Evolutionary conservation across 2,888 invertebrate species (phyloP), one percentile per base, ranked within the genome.

Genomic region (Xanthorhoe spadicearia): DNA sequence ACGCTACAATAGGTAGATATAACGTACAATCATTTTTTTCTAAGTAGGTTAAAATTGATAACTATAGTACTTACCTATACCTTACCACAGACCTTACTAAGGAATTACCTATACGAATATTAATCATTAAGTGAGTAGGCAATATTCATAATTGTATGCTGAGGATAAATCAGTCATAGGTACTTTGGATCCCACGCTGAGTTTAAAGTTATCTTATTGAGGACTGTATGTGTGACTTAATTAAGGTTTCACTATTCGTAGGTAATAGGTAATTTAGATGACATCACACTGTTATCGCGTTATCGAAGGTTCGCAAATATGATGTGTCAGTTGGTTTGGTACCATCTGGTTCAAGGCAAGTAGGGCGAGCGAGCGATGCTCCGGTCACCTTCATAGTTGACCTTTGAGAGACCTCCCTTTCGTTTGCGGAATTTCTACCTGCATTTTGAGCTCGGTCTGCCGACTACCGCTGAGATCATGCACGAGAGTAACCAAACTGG

Each of bases 291-390:
- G 66, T 71, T 70, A 65, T 61, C 63, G 57, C 66, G 66, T 69
- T 66, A 73, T 72, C 69, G 72, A 72, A 66, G 74, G 82, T 83
- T 83, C 80, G 83, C 75, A 83, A 84, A 81, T 75, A 63, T 71
- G 79, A 83, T 82, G 81, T 80, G 76, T 74, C 74, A 64, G 70
- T 63, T 55, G 72, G 73, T 77, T 74, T 83, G 54, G 62, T 62
- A 66, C 56, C 73, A 89, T 88, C 80, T 88, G 81, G 90, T 88
- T 87, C 90, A 90, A 90, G 90, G 90, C 81, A 70, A 87, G 82
- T 86, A 74, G 79, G 82, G 74, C 76, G 74, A 74, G 74, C 78
- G 82, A 73, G 79, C 76, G 84, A 85, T 83, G 84, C 79, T 85
- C 83, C 78, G 81, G 83, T 87, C 84, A 85, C 88, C 89, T 90